These are phyloP conservation scores for Muschampia plurimacula DNA, from an alignment of 2,888 invertebrate genomes.

Conservation along the genomic window DNA sequence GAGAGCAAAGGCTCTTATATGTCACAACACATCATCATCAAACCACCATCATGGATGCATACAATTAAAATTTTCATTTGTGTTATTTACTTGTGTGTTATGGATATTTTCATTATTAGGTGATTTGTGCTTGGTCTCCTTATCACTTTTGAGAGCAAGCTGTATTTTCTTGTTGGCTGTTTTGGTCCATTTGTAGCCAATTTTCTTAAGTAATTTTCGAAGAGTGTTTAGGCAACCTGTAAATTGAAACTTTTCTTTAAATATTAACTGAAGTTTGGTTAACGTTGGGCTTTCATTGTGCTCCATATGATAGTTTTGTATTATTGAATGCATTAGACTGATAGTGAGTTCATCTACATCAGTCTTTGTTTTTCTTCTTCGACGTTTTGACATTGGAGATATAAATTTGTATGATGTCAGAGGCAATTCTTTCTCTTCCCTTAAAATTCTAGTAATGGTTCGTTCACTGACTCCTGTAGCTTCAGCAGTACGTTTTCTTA, in stretches of 20 bases:
- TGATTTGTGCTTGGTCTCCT: slow-evolving; percentile 23
- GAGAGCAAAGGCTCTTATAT: too few species aligned
- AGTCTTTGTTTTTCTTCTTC: slow-evolving; percentile 21
- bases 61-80: slow-evolving; percentile 37
- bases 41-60: neutral
- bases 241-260: slow-evolving; percentile 34
- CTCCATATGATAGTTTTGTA: slow-evolving; percentile 34
- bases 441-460: slow-evolving; percentile 43
- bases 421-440: slow-evolving; percentile 44
- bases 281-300: slow-evolving; percentile 35
- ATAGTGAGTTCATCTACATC: slow-evolving; percentile 31
- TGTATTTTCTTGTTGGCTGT: slow-evolving; percentile 24
- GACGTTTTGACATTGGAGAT: slow-evolving; percentile 39
- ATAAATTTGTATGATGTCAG: slow-evolving; percentile 36
- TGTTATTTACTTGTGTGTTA: neutral
- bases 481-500: slow-evolving; percentile 43
- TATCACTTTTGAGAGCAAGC: slow-evolving; percentile 30
- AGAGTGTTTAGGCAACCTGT: slow-evolving; percentile 34
- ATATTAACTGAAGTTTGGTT: slow-evolving; percentile 31
- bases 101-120: slow-evolving; percentile 19
- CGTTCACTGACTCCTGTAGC: slow-evolving; percentile 42
- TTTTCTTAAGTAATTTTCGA: slow-evolving; percentile 28
- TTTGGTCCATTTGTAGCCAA: slow-evolving; percentile 33
- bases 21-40: neutral
- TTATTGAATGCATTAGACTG: slow-evolving; percentile 34